These are phyloP conservation scores for Megaceryle maxima DNA, from an alignment of 2,113 vertebrate genomes.

Conservation along the genomic window DNA sequence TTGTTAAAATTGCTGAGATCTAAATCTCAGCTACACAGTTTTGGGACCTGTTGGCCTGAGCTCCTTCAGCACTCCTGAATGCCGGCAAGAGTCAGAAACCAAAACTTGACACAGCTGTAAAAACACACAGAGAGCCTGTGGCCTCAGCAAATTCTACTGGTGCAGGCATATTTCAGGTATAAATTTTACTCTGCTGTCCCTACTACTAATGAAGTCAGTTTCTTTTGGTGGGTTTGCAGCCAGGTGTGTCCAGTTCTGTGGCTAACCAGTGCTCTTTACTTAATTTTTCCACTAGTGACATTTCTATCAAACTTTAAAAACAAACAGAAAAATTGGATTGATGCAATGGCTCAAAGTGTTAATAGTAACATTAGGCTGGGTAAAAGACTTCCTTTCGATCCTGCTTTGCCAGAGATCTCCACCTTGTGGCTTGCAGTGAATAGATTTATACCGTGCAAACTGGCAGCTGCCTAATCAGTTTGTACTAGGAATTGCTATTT, in stretches of 20 bases:
- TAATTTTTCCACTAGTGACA: constrained; percentile 83
- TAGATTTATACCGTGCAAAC: constrained; percentile 21
- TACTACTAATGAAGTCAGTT: constrained; percentile 81
- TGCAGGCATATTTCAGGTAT: constrained; percentile 81
- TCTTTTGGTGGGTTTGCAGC: constrained; percentile 78
- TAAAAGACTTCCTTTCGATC: constrained; percentile 62
- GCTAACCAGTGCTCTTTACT: constrained; percentile 76
- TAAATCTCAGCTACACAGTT: constrained; percentile 76
- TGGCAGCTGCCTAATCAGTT: not conserved
- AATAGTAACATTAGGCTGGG: constrained; percentile 74
- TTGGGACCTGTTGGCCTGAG: constrained; percentile 78
- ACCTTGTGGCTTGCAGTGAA: constrained; percentile 61
- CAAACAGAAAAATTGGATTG: constrained; percentile 81
- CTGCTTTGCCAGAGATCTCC: constrained; percentile 72
- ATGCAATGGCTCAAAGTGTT: constrained; percentile 77
- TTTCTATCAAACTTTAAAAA: constrained; percentile 82
- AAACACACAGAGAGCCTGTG: constrained; percentile 80
- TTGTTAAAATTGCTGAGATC: constrained; percentile 80
- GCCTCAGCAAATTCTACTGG: constrained; percentile 78
- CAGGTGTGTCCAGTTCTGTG: constrained; percentile 82
- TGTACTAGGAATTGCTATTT: not conserved
- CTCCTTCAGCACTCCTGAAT: constrained; percentile 76
- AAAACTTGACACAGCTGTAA: constrained; percentile 86
- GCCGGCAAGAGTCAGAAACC: constrained; percentile 78
- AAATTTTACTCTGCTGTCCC: constrained; percentile 79